Conservation (phyloP, 2,113 vertebrate genomes). For the Phoenicopterus ruber region DNA sequence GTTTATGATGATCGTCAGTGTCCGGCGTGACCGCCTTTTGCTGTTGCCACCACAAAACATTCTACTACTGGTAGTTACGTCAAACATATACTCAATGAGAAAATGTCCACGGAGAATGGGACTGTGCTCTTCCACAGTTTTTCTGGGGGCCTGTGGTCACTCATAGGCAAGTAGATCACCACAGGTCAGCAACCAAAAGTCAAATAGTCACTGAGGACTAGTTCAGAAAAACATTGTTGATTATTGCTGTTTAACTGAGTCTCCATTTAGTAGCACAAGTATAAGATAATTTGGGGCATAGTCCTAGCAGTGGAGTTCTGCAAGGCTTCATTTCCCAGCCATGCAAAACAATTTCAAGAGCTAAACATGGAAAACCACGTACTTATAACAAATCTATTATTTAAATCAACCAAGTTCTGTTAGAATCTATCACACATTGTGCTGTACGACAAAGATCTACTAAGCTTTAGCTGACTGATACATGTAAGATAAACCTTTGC, state of each 20-base stretch:
- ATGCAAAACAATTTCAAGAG: not conserved
- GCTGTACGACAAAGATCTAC: not conserved
- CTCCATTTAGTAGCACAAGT: rapidly evolving
- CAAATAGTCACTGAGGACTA: not conserved
- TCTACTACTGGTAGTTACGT: not conserved
- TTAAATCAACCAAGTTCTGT: not conserved
- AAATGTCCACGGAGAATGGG: not conserved
- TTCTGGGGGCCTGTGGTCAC: not conserved
- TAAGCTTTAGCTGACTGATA: not conserved
- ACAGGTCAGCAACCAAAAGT: not conserved
- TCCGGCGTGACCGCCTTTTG: not conserved
- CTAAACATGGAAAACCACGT: not conserved
- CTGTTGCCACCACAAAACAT: not conserved
- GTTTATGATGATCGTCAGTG: not conserved
- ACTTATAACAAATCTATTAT: not conserved
- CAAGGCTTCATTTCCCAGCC: not conserved
- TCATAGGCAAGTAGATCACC: not conserved
- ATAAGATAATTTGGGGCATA: not conserved
- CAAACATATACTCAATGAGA: not conserved
- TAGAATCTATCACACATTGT: not conserved
- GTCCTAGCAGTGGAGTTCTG: not conserved
- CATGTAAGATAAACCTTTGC: not conserved
- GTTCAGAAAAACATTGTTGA: not conserved
- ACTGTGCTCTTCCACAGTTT: not conserved
- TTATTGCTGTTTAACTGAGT: not conserved